Percentiles rank a stretch among this genome's conserved stretches.
Conservation (phyloP, 2,797 vertebrate genomes). For the Schizopygopsis malacanthus region DNA sequence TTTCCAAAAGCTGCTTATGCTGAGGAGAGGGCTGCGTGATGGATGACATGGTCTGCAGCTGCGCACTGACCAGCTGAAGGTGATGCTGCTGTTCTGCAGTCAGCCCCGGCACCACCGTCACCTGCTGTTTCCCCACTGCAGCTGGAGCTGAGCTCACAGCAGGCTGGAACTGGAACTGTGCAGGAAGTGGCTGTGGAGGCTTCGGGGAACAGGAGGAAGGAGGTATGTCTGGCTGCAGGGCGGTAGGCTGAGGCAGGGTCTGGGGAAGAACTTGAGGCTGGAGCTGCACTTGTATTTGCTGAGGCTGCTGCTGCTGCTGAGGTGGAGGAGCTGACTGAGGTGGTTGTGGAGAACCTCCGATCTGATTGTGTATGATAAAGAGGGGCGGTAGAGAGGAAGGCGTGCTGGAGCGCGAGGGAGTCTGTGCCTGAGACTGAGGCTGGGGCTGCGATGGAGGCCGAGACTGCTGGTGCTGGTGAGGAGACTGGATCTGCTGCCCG, state of each 20-base stretch:
- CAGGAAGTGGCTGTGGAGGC: slow-evolving; percentile 65
- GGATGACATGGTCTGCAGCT: slow-evolving; percentile 83
- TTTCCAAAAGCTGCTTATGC: slow-evolving; percentile 89
- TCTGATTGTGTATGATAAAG: slow-evolving; percentile 88
- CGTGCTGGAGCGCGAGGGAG: slow-evolving; percentile 85
- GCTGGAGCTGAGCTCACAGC: slow-evolving; percentile 62
- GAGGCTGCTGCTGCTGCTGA: slow-evolving; percentile 64
- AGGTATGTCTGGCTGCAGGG: slow-evolving; percentile 74
- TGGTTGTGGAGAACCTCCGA: slow-evolving; percentile 79
- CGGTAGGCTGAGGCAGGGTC: slow-evolving; percentile 70
- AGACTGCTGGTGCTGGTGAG: slow-evolving; percentile 78
- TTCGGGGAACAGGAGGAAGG: slow-evolving; percentile 79
- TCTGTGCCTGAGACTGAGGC: slow-evolving; percentile 78
- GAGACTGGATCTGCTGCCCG: slow-evolving; percentile 86
- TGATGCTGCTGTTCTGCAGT: slow-evolving; percentile 84
- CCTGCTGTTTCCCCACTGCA: slow-evolving; percentile 70
- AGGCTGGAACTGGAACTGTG: slow-evolving; percentile 74
- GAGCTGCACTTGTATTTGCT: slow-evolving; percentile 77
- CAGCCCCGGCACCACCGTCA: slow-evolving; percentile 70
- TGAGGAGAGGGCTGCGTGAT: slow-evolving; percentile 81
- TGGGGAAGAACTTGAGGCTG: slow-evolving; percentile 72
- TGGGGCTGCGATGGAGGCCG: slow-evolving; percentile 81
- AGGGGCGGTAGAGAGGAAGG: slow-evolving; percentile 82
- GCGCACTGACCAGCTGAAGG: slow-evolving; percentile 83
- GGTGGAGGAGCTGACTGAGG: slow-evolving; percentile 69